These are phyloP conservation scores for Eptatretus atami DNA, from an alignment of 2,797 vertebrate species.

Conservation along the genomic window DNA sequence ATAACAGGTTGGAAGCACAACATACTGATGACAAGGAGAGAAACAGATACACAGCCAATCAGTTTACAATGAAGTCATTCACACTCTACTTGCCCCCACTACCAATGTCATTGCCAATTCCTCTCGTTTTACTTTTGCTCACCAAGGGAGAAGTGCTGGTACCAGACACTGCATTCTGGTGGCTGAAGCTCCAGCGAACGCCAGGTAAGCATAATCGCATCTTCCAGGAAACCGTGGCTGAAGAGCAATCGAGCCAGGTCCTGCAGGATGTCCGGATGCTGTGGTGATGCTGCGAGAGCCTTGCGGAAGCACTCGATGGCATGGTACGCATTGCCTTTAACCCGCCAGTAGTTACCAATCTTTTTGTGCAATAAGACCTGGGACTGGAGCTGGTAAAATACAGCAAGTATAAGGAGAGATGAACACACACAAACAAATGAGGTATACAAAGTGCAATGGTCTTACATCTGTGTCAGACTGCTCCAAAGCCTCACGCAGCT, in stretches of 20 bases:
- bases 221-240: neutral
- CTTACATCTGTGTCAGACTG: neutral
- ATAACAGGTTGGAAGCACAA: too few relatives aligned
- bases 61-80: too few relatives aligned
- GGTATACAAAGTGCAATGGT: neutral
- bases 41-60: too few relatives aligned
- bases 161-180: neutral
- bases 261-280: neutral
- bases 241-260: neutral
- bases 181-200: neutral
- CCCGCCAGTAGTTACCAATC: conserved; percentile 1
- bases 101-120: too few relatives aligned
- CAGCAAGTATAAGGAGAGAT: too few relatives aligned
- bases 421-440: too few relatives aligned
- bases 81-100: too few relatives aligned
- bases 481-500: neutral
- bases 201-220: neutral
- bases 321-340: conserved; percentile 1
- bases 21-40: too few relatives aligned
- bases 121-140: neutral
- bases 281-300: neutral
- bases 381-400: too few relatives aligned
- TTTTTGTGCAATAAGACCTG: neutral
- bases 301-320: conserved; percentile 4
- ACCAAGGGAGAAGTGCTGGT: conserved; percentile 1